These are phyloP conservation scores for Periophthalmus modestus DNA, from an alignment of 2,113 vertebrate genomes.

Conservation along the genomic window DNA sequence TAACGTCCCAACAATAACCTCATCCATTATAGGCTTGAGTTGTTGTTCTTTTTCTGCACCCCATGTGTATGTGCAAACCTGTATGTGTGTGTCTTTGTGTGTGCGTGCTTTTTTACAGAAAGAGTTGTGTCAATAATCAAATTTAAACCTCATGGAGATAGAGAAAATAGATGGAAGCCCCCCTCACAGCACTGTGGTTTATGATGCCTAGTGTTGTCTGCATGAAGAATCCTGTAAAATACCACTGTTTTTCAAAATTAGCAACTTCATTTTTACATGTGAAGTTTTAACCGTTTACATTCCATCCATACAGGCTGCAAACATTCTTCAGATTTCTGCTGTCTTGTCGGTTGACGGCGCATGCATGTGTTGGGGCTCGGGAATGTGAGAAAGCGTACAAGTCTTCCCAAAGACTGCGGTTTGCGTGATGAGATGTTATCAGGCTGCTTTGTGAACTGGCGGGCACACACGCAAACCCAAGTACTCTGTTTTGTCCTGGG, in stretches of 20 bases:
- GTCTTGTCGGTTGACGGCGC: constrained; percentile 15
- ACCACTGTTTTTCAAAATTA: constrained; percentile 25
- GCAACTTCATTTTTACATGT: constrained; percentile 15
- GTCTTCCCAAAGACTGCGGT: constrained; percentile 44
- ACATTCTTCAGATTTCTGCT: constrained; percentile 34
- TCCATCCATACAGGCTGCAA: not conserved
- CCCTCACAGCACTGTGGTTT: constrained; percentile 39
- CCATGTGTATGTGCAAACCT: constrained; percentile 13
- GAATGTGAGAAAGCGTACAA: constrained; percentile 35
- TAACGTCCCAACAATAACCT: constrained; percentile 30
- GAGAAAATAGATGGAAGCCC: constrained; percentile 53
- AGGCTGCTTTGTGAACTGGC: constrained; percentile 51
- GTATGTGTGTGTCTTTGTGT: constrained; percentile 17
- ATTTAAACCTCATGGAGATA: constrained; percentile 59
- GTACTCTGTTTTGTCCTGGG: constrained; percentile 28
- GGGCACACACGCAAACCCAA: constrained; percentile 18
- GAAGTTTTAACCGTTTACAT: not conserved
- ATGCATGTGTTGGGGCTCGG: constrained; percentile 33
- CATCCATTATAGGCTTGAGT: constrained; percentile 20
- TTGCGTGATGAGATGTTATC: constrained; percentile 61
- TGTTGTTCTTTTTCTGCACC: constrained; percentile 21
- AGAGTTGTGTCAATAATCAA: constrained; percentile 56
- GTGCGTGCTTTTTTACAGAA: constrained; percentile 40
- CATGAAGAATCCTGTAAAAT: constrained; percentile 17
- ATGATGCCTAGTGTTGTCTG: constrained; percentile 23